Base-by-base conservation (phyloP, 2,797 vertebrate genomes). In the Sebastes hubbsi region DNA sequence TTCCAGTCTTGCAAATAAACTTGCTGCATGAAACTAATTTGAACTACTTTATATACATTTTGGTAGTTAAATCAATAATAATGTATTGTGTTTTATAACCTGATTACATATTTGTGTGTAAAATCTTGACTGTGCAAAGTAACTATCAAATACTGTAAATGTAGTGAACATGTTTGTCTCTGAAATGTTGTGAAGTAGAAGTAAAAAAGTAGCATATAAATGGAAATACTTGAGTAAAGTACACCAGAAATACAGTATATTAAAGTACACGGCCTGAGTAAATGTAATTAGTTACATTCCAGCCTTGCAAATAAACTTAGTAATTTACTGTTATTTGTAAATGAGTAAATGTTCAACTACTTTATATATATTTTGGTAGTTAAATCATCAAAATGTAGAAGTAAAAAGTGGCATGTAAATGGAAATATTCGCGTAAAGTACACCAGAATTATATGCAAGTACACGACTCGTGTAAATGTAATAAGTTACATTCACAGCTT, bases 221-320 rank as follows among this genome's bases (percentile, higher is more conserved):
- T 42, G 0, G 38, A 42, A 42, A 16, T 16, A 42, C 38, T 42
- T 16, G 2, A 16, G 38, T 42, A 42, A 42, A 42, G 2, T 42
- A 42, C 38, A 42, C 14, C 6, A 42, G 0, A 42, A 42, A 16
- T 38, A 38, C 36, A 38, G 36, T 42, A 42, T 42, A 42, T 42
- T 14, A 14, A 42, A 42, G 38, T 16, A 0, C 38, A 42, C 38
- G 14, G 0, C 38, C 0, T 42, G 38, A 16, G 14, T 42, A 42
- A 42, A 42, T 42, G 38, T 16, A 42, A 42, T 42, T 42, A 42
- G 14, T 16, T 42, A 42, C 14, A 42, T 42, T 42, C 38, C 14
- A 3, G 2, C 6, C 38, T 42, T 42, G 38, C 14, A 42, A 42
- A 36, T 38, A 42, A 42, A 42, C 38, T 42, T 3, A 38, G 36